A percentile compares a stretch with the other conserved stretches of the same genome.
Evolutionary conservation across 2,888 invertebrate genomes (phyloP).

Genomic region (Enchytraeus crypticus): DNA sequence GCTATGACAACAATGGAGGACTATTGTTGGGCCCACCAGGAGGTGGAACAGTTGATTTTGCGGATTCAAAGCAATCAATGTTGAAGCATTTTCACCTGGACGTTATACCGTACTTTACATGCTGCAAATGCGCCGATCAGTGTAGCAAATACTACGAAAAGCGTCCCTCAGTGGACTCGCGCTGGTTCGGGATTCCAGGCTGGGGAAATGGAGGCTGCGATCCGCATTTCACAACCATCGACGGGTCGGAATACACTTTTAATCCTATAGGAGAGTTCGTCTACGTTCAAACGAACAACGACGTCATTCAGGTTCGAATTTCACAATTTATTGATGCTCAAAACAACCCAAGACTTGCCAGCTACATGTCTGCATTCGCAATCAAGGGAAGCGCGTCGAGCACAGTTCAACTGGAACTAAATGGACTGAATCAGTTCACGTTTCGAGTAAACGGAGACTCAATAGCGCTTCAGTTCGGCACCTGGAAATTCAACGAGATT

Average conservation of each 20-base stretch:
- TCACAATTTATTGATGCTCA: background rate
- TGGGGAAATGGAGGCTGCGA: background rate
- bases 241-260: constrained; percentile 4
- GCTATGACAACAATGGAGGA: constrained; percentile 1
- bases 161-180: constrained; percentile 9
- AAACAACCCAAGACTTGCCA: background rate
- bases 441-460: background rate
- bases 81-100: constrained; percentile 2
- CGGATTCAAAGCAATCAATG: background rate
- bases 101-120: constrained; percentile 4
- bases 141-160: constrained; percentile 15
- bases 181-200: constrained; percentile 1
- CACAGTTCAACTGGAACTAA: constrained; percentile 6
- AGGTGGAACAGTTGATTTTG: constrained; percentile 6
- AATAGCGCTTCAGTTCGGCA: background rate
- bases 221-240: constrained; percentile 11
- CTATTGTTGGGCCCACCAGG: constrained; percentile 8
- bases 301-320: constrained; percentile 5
- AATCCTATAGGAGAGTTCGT: constrained; percentile 13
- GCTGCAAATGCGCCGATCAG: constrained; percentile 2
- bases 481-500: background rate
- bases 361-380: constrained; percentile 11
- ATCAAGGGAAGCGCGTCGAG: background rate
- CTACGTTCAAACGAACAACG: background rate
- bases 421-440: background rate